These are phyloP conservation scores for Lamprotornis superbus DNA, from an alignment of 2,113 vertebrate species.

Conservation along the genomic window DNA sequence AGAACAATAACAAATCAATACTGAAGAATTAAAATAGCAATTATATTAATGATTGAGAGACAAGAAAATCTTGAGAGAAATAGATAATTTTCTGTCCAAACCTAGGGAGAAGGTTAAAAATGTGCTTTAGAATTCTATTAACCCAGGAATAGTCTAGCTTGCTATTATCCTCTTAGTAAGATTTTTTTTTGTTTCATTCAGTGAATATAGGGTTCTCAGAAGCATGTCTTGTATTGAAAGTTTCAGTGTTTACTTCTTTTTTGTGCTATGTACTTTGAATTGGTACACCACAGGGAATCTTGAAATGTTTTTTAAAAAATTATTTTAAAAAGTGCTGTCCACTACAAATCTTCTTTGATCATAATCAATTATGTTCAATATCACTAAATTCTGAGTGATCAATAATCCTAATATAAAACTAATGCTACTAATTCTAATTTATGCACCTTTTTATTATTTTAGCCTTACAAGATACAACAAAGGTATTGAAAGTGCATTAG, in stretches of 20 bases:
- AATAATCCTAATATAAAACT: background rate
- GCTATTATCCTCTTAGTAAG: background rate
- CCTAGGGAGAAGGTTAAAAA: background rate
- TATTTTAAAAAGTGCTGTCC: accelerated
- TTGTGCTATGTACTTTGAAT: background rate
- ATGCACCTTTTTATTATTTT: background rate
- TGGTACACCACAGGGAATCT: background rate
- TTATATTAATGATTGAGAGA: background rate
- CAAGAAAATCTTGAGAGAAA: background rate
- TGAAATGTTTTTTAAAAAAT: background rate
- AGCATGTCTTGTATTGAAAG: background rate
- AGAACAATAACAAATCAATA: background rate
- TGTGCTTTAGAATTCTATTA: background rate
- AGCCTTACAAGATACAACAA: background rate
- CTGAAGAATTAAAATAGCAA: background rate
- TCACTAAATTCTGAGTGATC: background rate
- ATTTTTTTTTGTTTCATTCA: background rate
- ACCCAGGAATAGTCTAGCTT: background rate
- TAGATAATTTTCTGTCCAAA: background rate
- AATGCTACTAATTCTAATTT: background rate
- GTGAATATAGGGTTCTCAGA: background rate
- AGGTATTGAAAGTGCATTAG: background rate
- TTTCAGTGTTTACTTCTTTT: background rate
- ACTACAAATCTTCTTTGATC: background rate
- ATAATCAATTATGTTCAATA: background rate